phyloP scores from a whole-genome alignment of 37 sponge, comb jelly and placozoan genomes.

The Chondrosia reniformis region DNA sequence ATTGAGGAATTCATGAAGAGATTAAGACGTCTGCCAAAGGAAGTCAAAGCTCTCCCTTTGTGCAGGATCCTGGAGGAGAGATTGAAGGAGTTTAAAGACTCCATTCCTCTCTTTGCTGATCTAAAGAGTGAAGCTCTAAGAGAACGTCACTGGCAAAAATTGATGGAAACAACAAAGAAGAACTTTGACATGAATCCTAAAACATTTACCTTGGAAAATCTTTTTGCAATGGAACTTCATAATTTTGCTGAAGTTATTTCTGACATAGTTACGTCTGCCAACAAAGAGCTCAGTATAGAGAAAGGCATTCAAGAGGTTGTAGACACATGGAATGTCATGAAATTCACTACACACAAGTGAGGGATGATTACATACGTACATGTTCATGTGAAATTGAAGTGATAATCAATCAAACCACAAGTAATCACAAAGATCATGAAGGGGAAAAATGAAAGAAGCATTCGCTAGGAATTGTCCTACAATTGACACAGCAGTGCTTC shows the following conservation, averaged over 20 bases:
- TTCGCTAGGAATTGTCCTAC: too few relatives aligned
- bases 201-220: conserved; percentile 95
- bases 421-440: too few relatives aligned
- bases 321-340: conserved; percentile 82
- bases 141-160: conserved; percentile 97
- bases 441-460: too few relatives aligned
- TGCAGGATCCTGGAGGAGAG: conserved; percentile 93
- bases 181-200: conserved; percentile 99
- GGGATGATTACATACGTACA: too few relatives aligned
- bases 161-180: conserved; percentile 93
- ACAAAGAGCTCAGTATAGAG: conserved; percentile 98
- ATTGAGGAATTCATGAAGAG: conserved; percentile 90
- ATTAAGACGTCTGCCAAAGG: conserved; percentile 88
- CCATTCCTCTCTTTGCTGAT: conserved; percentile 96
- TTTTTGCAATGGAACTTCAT: conserved; percentile 99
- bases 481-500: too few relatives aligned
- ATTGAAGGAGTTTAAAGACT: conserved; percentile 96
- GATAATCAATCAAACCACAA: too few relatives aligned
- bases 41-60: conserved; percentile 82
- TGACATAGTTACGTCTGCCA: conserved; percentile 96
- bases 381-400: too few relatives aligned
- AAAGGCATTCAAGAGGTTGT: conserved; percentile 91
- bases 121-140: conserved; percentile 97
- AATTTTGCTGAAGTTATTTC: conserved; percentile 94
- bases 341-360: conserved; percentile 85